Evolutionary conservation across 2,113 vertebrate genomes (phyloP), one percentile per base, ranked within the genome.

Genomic region (Phaethon lepturus): DNA sequence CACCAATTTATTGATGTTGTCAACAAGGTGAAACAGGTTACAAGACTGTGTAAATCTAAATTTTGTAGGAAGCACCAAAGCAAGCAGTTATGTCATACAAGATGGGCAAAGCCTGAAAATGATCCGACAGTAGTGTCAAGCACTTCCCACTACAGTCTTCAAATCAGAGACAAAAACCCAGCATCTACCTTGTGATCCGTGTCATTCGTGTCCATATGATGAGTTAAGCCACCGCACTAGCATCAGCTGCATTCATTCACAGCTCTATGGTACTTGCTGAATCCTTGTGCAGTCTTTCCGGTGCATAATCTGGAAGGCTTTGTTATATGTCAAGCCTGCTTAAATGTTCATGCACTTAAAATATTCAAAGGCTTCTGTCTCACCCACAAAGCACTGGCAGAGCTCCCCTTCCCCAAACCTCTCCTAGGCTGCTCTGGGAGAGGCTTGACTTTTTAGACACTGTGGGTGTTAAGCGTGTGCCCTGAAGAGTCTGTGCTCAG

Each of bases 261-360:
- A 67, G 52, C 42, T 67, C 17, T 15, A 0, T 14, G 56, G 64
- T 33, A 15, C 86, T 68, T 45, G 35, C 60, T 38, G 83, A 73
- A 89, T 81, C 80, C 77, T 91, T 0, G 0, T 45, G 66, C 58
- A 33, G 29, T 9, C 73, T 71, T 90, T 47, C 47, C 38, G 4
- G 44, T 64, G 28, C 52, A 18, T 92, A 59, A 67, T 77, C 92
- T 79, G 18, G 56, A 56, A 91, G 80, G 56, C 38, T 95, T 81
- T 14, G 3, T 49, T 90, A 4, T 12, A 31, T 15, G 19, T 69
- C 79, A 85, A 83, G 28, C 69, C 91, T 91, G 44, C 52, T 82
- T 85, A 79, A 88, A 73, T n/a, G 91, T 90, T 95, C 62, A 31
- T 16, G 26, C 64, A 52, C 75, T 83, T 82, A 62, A 93, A 93